phyloP scores from a whole-genome alignment of 2,888 invertebrate species.

The Fragum fragum region DNA sequence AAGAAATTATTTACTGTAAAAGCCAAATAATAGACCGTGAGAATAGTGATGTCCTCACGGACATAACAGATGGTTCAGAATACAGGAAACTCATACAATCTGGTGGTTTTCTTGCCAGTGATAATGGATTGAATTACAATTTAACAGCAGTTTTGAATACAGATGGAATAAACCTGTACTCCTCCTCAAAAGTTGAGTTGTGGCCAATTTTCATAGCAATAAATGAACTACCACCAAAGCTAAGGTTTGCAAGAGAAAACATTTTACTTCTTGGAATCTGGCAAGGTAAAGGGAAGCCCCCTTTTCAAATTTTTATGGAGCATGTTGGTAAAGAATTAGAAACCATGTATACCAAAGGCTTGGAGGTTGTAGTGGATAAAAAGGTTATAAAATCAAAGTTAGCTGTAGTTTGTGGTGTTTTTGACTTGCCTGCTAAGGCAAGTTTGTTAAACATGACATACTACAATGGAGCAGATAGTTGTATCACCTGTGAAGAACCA shows the following conservation, averaged over 20 bases:
- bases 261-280: constrained; percentile 58
- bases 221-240: constrained; percentile 49
- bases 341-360: constrained; percentile 33
- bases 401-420: constrained; percentile 40
- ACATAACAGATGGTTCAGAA: constrained; percentile 15
- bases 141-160: constrained; percentile 45
- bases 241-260: constrained; percentile 59
- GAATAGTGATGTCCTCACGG: constrained; percentile 5
- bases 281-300: constrained; percentile 67
- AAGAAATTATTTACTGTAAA: constrained; percentile 28
- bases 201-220: constrained; percentile 65
- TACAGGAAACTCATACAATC: constrained; percentile 6
- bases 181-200: too few relatives aligned
- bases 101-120: constrained; percentile 20
- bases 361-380: constrained; percentile 40
- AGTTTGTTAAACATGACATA: constrained; percentile 53
- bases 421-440: constrained; percentile 65
- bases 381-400: constrained; percentile 38
- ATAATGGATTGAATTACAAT: neutral
- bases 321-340: constrained; percentile 51
- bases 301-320: constrained; percentile 47
- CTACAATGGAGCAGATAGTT: constrained; percentile 52
- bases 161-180: constrained; percentile 61
- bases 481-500: constrained; percentile 52
- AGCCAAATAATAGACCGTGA: constrained; percentile 12